These are phyloP conservation scores for Drosophila cognata DNA, from an alignment of 2,888 invertebrate species.

Conservation along the genomic window DNA sequence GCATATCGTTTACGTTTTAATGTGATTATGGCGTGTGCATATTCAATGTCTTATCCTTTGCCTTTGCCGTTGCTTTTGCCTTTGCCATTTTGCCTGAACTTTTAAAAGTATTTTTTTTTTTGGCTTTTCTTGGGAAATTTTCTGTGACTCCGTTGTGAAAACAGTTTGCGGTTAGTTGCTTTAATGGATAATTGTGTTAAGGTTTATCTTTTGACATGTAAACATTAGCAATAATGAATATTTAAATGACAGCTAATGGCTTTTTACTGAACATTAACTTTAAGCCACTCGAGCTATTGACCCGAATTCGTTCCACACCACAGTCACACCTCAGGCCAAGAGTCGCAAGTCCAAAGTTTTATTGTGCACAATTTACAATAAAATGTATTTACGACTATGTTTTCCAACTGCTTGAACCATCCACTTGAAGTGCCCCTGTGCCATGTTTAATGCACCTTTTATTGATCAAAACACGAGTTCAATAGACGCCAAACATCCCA, in stretches of 20 bases:
- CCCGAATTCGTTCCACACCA: constrained; percentile 21
- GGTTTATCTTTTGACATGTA: constrained; percentile 26
- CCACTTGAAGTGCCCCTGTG: constrained; percentile 41
- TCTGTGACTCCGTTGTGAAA: constrained; percentile 4
- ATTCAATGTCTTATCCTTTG: constrained; percentile 66
- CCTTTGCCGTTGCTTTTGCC: not conserved
- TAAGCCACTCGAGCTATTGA: constrained; percentile 43
- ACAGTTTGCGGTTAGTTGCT: constrained; percentile 55
- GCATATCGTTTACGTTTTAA: constrained; percentile 81
- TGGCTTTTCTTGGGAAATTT: constrained; percentile 39
- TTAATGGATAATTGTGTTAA: constrained; percentile 53
- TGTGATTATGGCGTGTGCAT: constrained; percentile 81
- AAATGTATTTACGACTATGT: constrained; percentile 79
- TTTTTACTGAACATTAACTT: constrained; percentile 37
- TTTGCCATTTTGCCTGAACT: constrained; percentile 41
- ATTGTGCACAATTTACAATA: constrained; percentile 73
- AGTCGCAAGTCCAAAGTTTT: constrained; percentile 31
- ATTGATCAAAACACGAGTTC: constrained; percentile 75
- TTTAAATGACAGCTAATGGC: constrained; percentile 61
- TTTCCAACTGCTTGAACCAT: constrained; percentile 63
- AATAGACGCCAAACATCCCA: constrained; percentile 57
- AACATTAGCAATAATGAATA: constrained; percentile 62
- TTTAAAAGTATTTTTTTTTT: constrained; percentile 62
- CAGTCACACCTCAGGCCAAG: constrained; percentile 34
- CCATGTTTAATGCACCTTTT: constrained; percentile 77